These are phyloP conservation scores for Papilio helenus DNA, from an alignment of 1,140 invertebrate genomes.

Conservation along the genomic window DNA sequence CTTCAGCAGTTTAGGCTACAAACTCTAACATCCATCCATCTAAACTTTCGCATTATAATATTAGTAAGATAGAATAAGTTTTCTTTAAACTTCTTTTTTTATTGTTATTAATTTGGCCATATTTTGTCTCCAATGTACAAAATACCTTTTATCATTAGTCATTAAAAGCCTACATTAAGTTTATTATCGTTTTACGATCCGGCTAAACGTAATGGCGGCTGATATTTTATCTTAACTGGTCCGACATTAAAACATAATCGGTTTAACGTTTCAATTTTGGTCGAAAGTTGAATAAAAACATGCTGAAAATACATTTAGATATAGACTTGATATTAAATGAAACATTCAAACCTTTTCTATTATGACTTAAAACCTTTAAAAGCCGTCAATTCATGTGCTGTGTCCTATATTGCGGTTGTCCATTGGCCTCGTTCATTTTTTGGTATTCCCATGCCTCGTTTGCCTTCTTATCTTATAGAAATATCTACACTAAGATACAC, in stretches of 20 bases:
- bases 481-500: no score
- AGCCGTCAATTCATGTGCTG: no score
- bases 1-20: no score
- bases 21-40: no score
- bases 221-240: slow-evolving; percentile 14
- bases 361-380: not conserved
- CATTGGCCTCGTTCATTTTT: no score
- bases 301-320: not conserved
- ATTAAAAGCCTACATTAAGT: slow-evolving; percentile 17
- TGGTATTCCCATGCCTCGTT: no score
- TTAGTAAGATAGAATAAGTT: not conserved
- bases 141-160: slow-evolving; percentile 13
- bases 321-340: not conserved
- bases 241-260: not conserved
- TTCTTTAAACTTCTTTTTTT: no score
- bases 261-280: slow-evolving; percentile 15
- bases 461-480: no score
- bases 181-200: slow-evolving; percentile 16
- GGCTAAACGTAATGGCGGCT: not conserved
- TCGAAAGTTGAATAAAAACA: not conserved
- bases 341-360: not conserved
- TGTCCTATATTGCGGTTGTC: no score
- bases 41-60: no score
- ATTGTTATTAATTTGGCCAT: not conserved
- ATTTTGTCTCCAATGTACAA: not conserved